Base-by-base conservation (phyloP, 2,113 vertebrate genomes). In the Struthidea cinerea region DNA sequence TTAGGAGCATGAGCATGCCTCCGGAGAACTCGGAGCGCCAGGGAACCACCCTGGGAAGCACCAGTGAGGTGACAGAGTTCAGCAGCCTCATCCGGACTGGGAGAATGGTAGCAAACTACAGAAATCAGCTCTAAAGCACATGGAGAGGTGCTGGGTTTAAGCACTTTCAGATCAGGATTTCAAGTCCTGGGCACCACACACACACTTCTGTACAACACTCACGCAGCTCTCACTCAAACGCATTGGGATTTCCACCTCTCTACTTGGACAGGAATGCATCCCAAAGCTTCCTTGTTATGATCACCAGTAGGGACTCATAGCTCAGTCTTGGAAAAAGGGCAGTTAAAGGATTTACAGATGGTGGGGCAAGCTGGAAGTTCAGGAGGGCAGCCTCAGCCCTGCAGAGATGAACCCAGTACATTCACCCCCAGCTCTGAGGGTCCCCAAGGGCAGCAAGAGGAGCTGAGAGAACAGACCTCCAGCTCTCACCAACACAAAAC, bases 241-340 rank as follows among this genome's bases (percentile, higher is more conserved):
- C 70, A 69, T 6, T 10, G 21, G 63, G 42, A 57, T 63, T 91
- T 88, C 77, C 82, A 75, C 82, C 91, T 94, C 95, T 88, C 59
- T 73, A 33, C 42, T 49, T 7, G 4, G 89, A 60, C 4, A 89
- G 97, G 96, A 97, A 97, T 3, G 47, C 86, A 94, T 96, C 94
- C 97, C 96, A 73, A 97, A 98, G 98, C 97, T 98, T 98, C 98
- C 98, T 98, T 88, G 71, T 97, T 85, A 96, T 98, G 98, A 98
- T 98, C 98, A 98, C 98, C 24, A 16, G 85, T 53, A 81, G 63
- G 55, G 46, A 74, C 59, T 93, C 35, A 91, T 53, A 90, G 64
- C 41, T 91, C 75, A 33, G 60, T 33, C 67, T 37, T 41, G 71
- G 69, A 50, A 61, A 80, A 95, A 70, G 32, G 27, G 26, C 28